Evolutionary conservation across 2,797 vertebrate genomes (phyloP), one percentile per base, ranked within the genome.

Genomic region (Pangasius mekongensis): DNA sequence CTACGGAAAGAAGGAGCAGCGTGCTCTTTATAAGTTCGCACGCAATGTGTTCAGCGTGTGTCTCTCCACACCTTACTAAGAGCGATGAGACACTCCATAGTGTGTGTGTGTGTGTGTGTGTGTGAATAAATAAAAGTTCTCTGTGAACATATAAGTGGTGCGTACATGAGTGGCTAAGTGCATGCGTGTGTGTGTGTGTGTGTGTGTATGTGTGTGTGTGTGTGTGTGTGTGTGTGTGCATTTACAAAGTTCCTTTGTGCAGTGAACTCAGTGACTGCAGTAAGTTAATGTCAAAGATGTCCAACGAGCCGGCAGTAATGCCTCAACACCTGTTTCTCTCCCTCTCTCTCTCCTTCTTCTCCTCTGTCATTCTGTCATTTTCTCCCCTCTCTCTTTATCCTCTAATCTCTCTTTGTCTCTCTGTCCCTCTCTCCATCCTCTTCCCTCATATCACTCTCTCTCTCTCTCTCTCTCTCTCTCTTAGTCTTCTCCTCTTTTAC

Each of bases 281-380:
- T 89, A 90, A 94, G 91, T 92, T 93, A 89, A 87, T 86, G 93
- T 94, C 91, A 91, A 88, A 89, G 89, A 90, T 92, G 86, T 87
- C 49, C 47, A 81, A 89, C 73, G 2, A 73, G 87, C 89, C 62
- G 87, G 86, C 93, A 93, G 93, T 91, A 93, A 89, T 89, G 89
- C 87, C 92, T 94, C 93, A 93, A 93, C 93, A 92, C 89, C 93
- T 93, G 93, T 66, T 7, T 62, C 13, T 24, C 39, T 66, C 5
- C n/a, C 22, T 39, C 11, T 36, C 30, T 22, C 3, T 58, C n/a
- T 22, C 27, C 27, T 3, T 52, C 33, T 0, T 20, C 8, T 20
- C 2, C 16, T 69, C 30, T n/a, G 0, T 36, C 43, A 52, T 22
- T 78, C 27, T 13, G 5, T 18, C 13, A 36, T 36, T 33, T 2